A percentile compares a stretch with the other conserved stretches of the same genome.
Conservation (phyloP, 2,113 vertebrate species). For the Planiliza haematocheilus region DNA sequence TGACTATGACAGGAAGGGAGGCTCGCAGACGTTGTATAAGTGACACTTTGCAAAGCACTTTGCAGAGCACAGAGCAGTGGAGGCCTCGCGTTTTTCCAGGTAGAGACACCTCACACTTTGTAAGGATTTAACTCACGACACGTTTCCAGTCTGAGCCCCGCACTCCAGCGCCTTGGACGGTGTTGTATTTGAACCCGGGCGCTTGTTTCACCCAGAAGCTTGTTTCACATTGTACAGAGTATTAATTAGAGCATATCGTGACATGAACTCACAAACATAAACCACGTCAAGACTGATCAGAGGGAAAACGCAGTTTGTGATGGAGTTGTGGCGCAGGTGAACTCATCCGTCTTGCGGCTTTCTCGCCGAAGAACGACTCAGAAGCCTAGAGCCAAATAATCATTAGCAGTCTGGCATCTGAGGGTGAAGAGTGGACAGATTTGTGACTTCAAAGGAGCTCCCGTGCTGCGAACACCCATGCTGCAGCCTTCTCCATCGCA, state of each 20-base stretch:
- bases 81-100: slow-evolving; percentile 35
- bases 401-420: slow-evolving; percentile 75
- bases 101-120: slow-evolving; percentile 52
- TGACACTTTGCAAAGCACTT: slow-evolving; percentile 71
- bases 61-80: slow-evolving; percentile 40
- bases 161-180: neutral
- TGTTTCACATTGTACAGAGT: neutral
- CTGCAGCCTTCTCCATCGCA: slow-evolving; percentile 56
- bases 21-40: slow-evolving; percentile 69
- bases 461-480: slow-evolving; percentile 72
- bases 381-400: slow-evolving; percentile 72
- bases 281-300: slow-evolving; percentile 19
- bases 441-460: slow-evolving; percentile 72
- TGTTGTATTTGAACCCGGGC: neutral
- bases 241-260: neutral
- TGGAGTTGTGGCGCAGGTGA: slow-evolving; percentile 34
- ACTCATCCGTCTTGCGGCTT: slow-evolving; percentile 64
- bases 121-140: slow-evolving; percentile 25
- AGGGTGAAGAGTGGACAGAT: slow-evolving; percentile 72
- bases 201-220: neutral
- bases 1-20: slow-evolving; percentile 70
- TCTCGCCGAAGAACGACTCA: slow-evolving; percentile 60
- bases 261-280: slow-evolving; percentile 3
- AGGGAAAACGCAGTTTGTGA: neutral
- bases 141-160: slow-evolving; percentile 18